Percentiles rank a stretch among this genome's conserved stretches.
Conservation (phyloP, 2,888 invertebrate species). For the Blomia tropicalis region DNA sequence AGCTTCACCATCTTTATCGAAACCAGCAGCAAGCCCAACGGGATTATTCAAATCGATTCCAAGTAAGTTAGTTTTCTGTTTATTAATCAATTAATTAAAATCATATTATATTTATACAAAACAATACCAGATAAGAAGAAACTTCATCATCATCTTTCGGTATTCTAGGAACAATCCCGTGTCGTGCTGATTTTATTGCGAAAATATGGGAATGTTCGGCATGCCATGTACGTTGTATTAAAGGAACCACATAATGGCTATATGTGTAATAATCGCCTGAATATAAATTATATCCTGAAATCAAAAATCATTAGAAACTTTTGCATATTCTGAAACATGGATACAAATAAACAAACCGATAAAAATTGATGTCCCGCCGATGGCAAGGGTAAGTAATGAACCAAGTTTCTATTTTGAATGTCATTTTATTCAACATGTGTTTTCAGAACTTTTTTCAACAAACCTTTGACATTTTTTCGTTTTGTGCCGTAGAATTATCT, state of each 20-base stretch:
- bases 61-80: slow-evolving; percentile 46
- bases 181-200: slow-evolving; percentile 57
- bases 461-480: no score
- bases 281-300: slow-evolving; percentile 42
- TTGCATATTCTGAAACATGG: not conserved
- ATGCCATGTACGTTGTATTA: slow-evolving; percentile 47
- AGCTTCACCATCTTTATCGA: slow-evolving; percentile 92
- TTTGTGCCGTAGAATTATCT: no score
- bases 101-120: not conserved
- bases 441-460: no score
- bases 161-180: slow-evolving; percentile 51
- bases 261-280: slow-evolving; percentile 65
- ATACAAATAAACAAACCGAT: slow-evolving; percentile 45
- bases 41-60: slow-evolving; percentile 63
- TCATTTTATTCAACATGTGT: no score
- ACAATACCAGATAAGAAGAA: slow-evolving; percentile 33
- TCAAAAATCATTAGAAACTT: not conserved
- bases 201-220: slow-evolving; percentile 69
- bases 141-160: slow-evolving; percentile 43
- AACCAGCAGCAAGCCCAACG: slow-evolving; percentile 93
- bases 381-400: slow-evolving; percentile 48
- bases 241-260: slow-evolving; percentile 52
- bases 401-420: slow-evolving; percentile 50
- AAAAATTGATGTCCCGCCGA: slow-evolving; percentile 50
- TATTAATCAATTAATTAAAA: not conserved